Base-by-base conservation (phyloP, 2,113 vertebrate species). In the Tapirus terrestris region DNA sequence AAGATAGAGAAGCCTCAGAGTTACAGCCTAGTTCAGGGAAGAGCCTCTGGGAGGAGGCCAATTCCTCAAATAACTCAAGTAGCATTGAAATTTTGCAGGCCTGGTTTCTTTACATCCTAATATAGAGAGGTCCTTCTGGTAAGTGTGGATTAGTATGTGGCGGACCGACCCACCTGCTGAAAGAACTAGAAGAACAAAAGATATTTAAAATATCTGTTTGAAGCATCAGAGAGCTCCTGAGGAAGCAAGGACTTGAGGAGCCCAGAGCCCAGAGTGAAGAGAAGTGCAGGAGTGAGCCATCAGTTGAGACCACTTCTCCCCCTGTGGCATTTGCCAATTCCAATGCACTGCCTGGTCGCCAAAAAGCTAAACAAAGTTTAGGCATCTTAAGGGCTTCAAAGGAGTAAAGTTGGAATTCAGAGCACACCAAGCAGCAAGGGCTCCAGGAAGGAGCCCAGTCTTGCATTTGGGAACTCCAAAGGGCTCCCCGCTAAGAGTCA, bases 321-420 rank as follows among this genome's bases (percentile, higher is more conserved):
- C 31, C 23, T 8, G 10, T 21, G 17, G 79, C 45, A 7, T 72
- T 2, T 36, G 25, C 36, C 65, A 61, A 18, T 39, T 85, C 65
- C 43, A 29, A 0, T 2, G 1, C 17, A 5, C 3, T 25, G 29
- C 25, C 17, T 8, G 6, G 33, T 9, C 8, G 5, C 36, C 1
- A 27, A 65, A 85, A 93, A 2, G 25, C n/a, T 18, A 31, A 31
- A 53, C 13, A 73, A 73, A 80, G 43, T 3, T 21, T 6, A 56
- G 36, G 60, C 25, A 8, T 27, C 23, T 27, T 23, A 43, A 68
- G 13, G 53, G 27, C 31, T 82, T 58, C 31, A 29, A 25, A 60
- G 93, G 39, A 45, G 33, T 67, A 13, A 86, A 10, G 6, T 29
- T 58, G 51, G n/a, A 86, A 36, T 53, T 58, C 51, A 61, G 48